Base-by-base conservation (phyloP, 2,797 vertebrate species). In the Anguilla anguilla region DNA sequence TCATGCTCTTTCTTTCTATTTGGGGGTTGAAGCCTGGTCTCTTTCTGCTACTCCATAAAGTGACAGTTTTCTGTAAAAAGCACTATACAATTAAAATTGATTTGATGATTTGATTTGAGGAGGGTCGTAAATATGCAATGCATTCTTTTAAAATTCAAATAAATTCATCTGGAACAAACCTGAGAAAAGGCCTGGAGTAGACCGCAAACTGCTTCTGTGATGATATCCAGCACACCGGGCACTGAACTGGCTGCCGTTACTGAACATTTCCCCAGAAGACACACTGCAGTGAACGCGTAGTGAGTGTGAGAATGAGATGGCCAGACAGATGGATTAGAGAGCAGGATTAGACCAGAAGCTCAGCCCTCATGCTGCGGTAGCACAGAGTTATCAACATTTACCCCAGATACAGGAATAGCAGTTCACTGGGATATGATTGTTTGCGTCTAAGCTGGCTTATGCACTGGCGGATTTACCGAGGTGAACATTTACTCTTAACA, bases 341-440 rank as follows among this genome's bases (percentile, higher is more conserved):
- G 35, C 31, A 39, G 72, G 72, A 39, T 77, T 39, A 77, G 13
- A 72, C n/a, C 72, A 35, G 31, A 17, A 77, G 25, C 25, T 69
- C 25, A 64, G 61, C 19, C 61, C 0, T 64, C 61, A 0, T 64
- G 61, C 61, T 64, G 61, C 55, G 53, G 53, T 55, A 11, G 53
- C 13, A 55, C 53, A 55, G 53, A 59, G 2, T 10, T 69, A 69
- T 69, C 72, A n/a, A 69, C 64, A 77, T 77, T 77, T 39, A 35
- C 43, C 39, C 15, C 39, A 22, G 43, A 43, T 43, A 5, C 0
- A 22, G 39, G 35, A 2, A 81, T 35, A 0, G 35, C 72, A 39
- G 72, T 39, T 77, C 77, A 22, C 77, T 81, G 77, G 35, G 35
- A 81, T 49, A 81, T 69, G 35, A 81, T 81, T 81, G 35, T 46